Evolutionary conservation across 1,140 invertebrate genomes (phyloP).

Genomic region (Physella acuta): DNA sequence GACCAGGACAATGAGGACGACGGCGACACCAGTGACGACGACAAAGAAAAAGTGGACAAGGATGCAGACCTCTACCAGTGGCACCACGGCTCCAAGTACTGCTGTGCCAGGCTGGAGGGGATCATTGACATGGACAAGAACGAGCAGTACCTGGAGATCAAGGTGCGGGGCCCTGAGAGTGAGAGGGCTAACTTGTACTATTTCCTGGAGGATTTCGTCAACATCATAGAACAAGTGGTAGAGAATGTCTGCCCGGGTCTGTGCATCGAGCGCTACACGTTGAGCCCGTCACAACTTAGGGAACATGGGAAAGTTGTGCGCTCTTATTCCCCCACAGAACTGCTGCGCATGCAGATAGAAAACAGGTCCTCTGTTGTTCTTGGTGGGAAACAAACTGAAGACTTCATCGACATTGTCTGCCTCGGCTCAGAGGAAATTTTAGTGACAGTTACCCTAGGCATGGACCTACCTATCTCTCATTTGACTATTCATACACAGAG

Average conservation of each 20-base stretch:
- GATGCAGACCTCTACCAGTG: conserved; percentile 75
- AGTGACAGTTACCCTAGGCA: conserved; percentile 50
- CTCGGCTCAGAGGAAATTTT: conserved; percentile 65
- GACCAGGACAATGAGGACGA: conserved; percentile 60
- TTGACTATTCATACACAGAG: conserved; percentile 63
- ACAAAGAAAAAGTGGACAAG: conserved; percentile 8
- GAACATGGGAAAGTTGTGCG: conserved; percentile 66
- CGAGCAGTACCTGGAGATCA: conserved; percentile 65
- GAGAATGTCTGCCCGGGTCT: conserved; percentile 71
- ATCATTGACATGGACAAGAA: conserved; percentile 69
- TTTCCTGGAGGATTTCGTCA: conserved; percentile 75
- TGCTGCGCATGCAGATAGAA: conserved; percentile 62
- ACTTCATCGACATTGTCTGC: conserved; percentile 70
- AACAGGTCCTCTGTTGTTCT: conserved; percentile 41
- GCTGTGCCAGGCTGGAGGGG: conserved; percentile 72
- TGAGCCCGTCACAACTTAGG: conserved; percentile 66
- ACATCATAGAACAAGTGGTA: conserved; percentile 71
- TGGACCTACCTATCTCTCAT: conserved; percentile 63
- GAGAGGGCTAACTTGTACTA: conserved; percentile 64
- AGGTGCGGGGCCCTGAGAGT: conserved; percentile 70
- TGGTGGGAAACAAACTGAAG: conserved; percentile 68
- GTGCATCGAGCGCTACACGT: conserved; percentile 68
- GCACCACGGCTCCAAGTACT: conserved; percentile 78
- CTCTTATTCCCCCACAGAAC: conserved; percentile 67
- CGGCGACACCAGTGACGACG: conserved; percentile 6